phyloP scores from a whole-genome alignment of 92 coral and sea anemone genomes.

The Scolanthus callimorphus region DNA sequence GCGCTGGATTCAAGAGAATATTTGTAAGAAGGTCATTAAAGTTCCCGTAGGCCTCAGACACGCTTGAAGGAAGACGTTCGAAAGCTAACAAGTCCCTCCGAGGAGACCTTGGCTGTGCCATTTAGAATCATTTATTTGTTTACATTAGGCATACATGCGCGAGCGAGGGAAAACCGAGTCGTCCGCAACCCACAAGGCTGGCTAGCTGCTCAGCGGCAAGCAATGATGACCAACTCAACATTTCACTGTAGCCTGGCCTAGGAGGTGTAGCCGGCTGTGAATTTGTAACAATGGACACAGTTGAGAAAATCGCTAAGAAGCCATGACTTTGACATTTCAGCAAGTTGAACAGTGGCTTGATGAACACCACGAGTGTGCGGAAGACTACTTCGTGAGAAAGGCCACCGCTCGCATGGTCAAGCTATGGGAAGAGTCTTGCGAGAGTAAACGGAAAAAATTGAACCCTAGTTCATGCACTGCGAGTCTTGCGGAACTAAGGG shows the following conservation, averaged over 20 bases:
- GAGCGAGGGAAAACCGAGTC: too few relatives aligned
- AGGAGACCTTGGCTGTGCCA: conserved; percentile 53
- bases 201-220: too few relatives aligned
- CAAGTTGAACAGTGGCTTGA: conserved; percentile 98
- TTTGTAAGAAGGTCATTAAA: not conserved
- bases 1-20: not conserved
- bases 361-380: conserved; percentile 72
- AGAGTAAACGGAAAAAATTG: conserved; percentile 37
- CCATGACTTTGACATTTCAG: conserved; percentile 88
- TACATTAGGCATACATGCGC: conserved; percentile 90
- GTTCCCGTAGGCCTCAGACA: not conserved
- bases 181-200: conserved; percentile 1
- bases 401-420: conserved; percentile 86
- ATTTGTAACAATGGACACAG: too few relatives aligned
- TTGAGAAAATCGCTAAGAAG: conserved; percentile 22
- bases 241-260: too few relatives aligned
- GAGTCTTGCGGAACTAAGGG: conserved; percentile 26
- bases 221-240: too few relatives aligned
- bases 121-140: conserved; percentile 76
- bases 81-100: conserved; percentile 33
- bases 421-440: conserved; percentile 79
- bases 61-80: not conserved
- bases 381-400: conserved; percentile 91
- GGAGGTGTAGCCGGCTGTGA: too few relatives aligned
- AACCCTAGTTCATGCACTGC: conserved; percentile 37